Evolutionary conservation across 2,113 vertebrate genomes (phyloP), one percentile per base, ranked within the genome.

Genomic region (Procavia capensis): DNA sequence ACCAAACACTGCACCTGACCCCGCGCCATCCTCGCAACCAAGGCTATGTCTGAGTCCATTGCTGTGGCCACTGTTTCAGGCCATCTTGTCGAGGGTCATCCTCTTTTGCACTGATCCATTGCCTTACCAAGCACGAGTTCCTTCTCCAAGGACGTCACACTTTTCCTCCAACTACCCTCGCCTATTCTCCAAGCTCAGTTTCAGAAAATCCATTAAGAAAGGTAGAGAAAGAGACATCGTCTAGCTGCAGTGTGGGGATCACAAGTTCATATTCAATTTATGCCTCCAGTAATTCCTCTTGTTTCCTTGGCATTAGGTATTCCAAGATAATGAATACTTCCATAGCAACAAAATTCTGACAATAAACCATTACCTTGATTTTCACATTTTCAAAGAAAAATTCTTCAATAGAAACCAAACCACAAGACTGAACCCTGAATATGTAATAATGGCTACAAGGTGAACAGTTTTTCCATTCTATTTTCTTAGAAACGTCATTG

Each of bases 261-360:
- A 97, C 92, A 95, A 78, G 90, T 96, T 97, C 94, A 45, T 79
- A 64, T 61, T 97, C 76, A 80, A 74, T 79, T 97, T 96, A 95
- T 90, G 74, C 88, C 91, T 96, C 25, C 79, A 93, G 89, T 96
- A 85, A 97, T 96, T 97, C 64, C 94, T 75, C 95, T 93, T 95
- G 89, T 90, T 84, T 43, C 84, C 82, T 96, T 61, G 93, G 70
- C 91, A 96, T 96, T 91, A 88, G 94, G 11, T 91, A 54, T 96
- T 82, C 76, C 86, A 96, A 97, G 90, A 93, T 97, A 98, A 98
- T 94, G 97, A 98, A 89, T 93, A 97, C 80, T 92, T 96, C 96
- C 94, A 97, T 96, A 97, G 90, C 96, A 97, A 97, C 97, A 97
- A 95, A 98, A 97, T 78, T 92, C 95, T 94, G 43, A 93, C 61